Percentiles rank a stretch among this genome's conserved stretches.
Evolutionary conservation across 2,888 invertebrate species (phyloP).

Genomic region (Schizotus pectinicornis): DNA sequence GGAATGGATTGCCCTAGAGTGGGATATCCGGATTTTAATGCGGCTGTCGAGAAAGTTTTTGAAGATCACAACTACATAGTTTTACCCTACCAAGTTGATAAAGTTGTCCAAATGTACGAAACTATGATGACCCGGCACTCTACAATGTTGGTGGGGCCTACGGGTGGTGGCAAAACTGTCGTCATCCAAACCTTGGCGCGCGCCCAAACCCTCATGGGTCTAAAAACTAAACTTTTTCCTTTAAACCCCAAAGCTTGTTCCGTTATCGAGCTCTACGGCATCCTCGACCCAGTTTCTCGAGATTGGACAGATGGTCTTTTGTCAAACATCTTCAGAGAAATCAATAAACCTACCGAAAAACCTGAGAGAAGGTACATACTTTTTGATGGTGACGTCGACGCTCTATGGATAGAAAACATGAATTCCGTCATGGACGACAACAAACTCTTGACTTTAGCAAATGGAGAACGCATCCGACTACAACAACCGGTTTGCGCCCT

Average conservation of each 20-base stretch:
- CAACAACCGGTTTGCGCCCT: conserved; percentile 82
- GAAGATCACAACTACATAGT: conserved; percentile 72
- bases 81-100: conserved; percentile 70
- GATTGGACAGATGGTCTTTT: conserved; percentile 94
- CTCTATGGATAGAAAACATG: conserved; percentile 96
- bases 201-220: conserved; percentile 77
- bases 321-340: conserved; percentile 89
- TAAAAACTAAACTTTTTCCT: conserved; percentile 78
- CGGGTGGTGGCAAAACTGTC: conserved; percentile 91
- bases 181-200: conserved; percentile 79
- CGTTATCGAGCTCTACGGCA: conserved; percentile 88
- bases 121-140: conserved; percentile 95
- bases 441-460: conserved; percentile 85
- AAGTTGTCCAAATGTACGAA: conserved; percentile 86
- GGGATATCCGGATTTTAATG: conserved; percentile 85
- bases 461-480: conserved; percentile 86
- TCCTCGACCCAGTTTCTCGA: conserved; percentile 81
- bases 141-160: conserved; percentile 90
- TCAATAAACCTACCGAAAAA: conserved; percentile 79
- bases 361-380: conserved; percentile 79
- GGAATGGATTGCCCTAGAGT: conserved; percentile 88
- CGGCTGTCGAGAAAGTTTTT: conserved; percentile 73
- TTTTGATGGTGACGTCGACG: conserved; percentile 94
- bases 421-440: conserved; percentile 98
- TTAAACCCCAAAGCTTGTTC: conserved; percentile 92